Base-by-base conservation (phyloP, 1,140 invertebrate genomes). In the Aphelenchoides fujianensis region DNA sequence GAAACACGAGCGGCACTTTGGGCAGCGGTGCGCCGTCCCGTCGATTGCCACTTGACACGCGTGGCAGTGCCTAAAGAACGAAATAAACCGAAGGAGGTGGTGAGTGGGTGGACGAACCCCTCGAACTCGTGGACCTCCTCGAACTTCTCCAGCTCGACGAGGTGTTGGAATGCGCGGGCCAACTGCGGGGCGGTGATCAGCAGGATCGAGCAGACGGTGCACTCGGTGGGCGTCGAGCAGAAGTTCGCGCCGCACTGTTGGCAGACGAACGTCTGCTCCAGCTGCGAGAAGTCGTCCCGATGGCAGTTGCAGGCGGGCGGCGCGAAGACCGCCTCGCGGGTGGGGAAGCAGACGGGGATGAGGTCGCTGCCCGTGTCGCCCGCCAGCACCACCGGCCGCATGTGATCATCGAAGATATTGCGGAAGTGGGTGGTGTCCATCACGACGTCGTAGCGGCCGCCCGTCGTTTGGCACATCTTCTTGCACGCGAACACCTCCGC, bases 161-260 rank as follows among this genome's bases (percentile, higher is more conserved):
- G 36, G 32, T 66, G 63, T 36, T 66, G 63, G 7, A 66, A 66
- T n/a, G 94, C 97, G 71, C 95, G 88, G 5, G 95, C 95, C 41
- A 98, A 88, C 88, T 98, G 95, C 16, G 95, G 94, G 9, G 95
- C 94, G 3, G 95, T 97, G 2, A 97, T 95, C n/a, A 98, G 86
- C 1, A 94, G 97, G 30, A 98, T 87, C 9, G 92, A 93, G 87
- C 96, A 98, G 12, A 91, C 91, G 83, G 91, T 89, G 85, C 96
- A 98, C 86, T 98, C 95, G 0, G 94, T 92, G 0, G 96, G 96
- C 73, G 98, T 88, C 85, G 97, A 94, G 86, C 95, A 98, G 86
- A 97, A 97, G 87, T 97, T 96, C 85, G 92, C 93, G 71, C 90
- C 89, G 86, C 96, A 98, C 83, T 97, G 94, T 28, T 94, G 94